Percentiles rank a stretch among this genome's conserved stretches.
Conservation (phyloP, 2,797 vertebrate species). For the Trematocara caparti region DNA sequence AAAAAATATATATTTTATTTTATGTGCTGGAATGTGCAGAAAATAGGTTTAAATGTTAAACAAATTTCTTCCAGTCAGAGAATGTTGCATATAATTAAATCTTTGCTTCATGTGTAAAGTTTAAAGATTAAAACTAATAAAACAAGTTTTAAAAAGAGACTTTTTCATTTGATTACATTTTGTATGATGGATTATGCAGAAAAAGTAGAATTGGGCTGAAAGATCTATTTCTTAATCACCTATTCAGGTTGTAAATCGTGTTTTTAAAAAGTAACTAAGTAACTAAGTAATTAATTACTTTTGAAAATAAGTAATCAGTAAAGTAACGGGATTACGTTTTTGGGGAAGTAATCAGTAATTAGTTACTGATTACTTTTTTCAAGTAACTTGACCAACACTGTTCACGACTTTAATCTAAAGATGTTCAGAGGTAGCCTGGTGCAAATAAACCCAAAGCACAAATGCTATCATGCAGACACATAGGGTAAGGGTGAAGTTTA, state of each 20-base stretch:
- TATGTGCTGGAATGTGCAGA: too few species aligned
- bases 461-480: neutral
- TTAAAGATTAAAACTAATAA: neutral
- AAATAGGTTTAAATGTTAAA: neutral
- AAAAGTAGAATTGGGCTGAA: neutral
- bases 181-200: neutral
- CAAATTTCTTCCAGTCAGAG: neutral
- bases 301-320: neutral
- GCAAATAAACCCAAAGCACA: neutral
- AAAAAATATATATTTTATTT: neutral
- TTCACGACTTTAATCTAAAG: neutral
- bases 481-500: neutral
- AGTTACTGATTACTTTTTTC: neutral
- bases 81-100: rapidly evolving
- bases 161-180: neutral
- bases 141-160: neutral
- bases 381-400: neutral
- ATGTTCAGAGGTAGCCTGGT: neutral
- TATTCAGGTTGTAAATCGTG: neutral
- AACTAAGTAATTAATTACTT: neutral
- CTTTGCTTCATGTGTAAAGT: neutral
- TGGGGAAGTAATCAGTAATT: neutral
- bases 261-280: neutral
- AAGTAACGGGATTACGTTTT: neutral
- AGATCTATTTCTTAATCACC: neutral